Evolutionary conservation across 2,113 vertebrate genomes (phyloP).

Genomic region (Conger conger): DNA sequence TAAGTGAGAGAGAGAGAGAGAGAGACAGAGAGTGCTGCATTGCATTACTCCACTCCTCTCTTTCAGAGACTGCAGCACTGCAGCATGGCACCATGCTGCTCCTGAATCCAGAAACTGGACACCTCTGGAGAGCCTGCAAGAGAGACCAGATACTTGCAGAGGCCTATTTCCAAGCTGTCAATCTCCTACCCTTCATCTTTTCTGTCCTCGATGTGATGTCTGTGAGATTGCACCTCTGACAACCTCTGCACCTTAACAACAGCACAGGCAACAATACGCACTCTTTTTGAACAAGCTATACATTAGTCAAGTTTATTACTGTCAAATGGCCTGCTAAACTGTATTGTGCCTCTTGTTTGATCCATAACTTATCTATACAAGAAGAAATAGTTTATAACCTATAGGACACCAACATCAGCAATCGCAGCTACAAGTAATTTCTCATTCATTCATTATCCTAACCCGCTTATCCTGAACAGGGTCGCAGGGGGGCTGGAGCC

Average conservation of each 20-base stretch:
- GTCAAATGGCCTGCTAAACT: no score
- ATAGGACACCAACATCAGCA: background rate
- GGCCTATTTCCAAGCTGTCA: no score
- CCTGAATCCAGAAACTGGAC: background rate
- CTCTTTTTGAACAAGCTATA: no score
- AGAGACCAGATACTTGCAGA: no score
- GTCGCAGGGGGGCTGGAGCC: no score
- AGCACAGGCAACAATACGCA: no score
- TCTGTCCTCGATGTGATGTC: background rate
- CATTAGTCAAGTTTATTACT: no score
- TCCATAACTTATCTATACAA: no score
- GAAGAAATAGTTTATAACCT: background rate
- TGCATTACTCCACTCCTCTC: background rate
- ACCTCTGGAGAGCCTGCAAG: background rate
- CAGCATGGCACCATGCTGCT: background rate
- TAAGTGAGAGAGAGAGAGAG: background rate
- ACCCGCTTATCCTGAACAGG: no score
- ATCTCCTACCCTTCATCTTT: background rate
- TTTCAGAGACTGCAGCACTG: background rate
- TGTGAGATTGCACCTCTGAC: background rate
- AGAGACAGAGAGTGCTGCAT: background rate
- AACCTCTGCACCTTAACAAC: background rate
- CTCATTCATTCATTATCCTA: no score
- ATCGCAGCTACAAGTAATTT: background rate
- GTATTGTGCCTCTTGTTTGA: no score